Conservation (phyloP, 2,797 vertebrate genomes). For the Phylloscopus collybita region DNA sequence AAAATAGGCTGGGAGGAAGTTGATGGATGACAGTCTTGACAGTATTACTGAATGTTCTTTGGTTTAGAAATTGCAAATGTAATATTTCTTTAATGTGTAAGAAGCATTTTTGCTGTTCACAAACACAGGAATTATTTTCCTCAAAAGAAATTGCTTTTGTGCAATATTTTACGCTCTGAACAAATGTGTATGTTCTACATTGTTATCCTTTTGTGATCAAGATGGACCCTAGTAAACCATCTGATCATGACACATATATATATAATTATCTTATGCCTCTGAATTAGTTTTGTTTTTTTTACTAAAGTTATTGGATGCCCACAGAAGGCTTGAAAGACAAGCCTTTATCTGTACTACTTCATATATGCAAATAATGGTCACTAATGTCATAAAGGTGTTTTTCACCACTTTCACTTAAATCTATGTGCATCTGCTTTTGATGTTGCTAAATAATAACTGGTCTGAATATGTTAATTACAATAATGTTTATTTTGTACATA, state of each 20-base stretch:
- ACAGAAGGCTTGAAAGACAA: conserved; percentile 63
- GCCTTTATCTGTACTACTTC: conserved; percentile 63
- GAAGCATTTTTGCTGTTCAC: conserved; percentile 65
- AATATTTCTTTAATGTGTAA: conserved; percentile 52
- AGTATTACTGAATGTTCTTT: conserved; percentile 79
- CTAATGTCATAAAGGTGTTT: conserved; percentile 69
- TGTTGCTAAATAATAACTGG: conserved; percentile 69
- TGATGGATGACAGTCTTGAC: conserved; percentile 70
- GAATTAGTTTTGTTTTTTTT: conserved; percentile 51
- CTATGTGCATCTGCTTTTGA: conserved; percentile 69
- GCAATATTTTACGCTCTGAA: conserved; percentile 86
- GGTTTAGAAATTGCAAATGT: conserved; percentile 69
- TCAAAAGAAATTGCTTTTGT: conserved; percentile 78
- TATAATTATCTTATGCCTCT: conserved; percentile 52
- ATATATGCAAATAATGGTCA: conserved; percentile 69
- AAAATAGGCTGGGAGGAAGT: conserved; percentile 62
- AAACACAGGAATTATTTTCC: conserved; percentile 65
- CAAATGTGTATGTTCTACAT: conserved; percentile 79
- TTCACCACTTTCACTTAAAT: conserved; percentile 67
- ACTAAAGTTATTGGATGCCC: conserved; percentile 59
- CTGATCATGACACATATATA: conserved; percentile 52
- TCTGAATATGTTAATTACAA: conserved; percentile 76
- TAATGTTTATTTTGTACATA: conserved; percentile 81
- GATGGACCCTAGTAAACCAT: conserved; percentile 50
- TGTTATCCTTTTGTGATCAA: conserved; percentile 66